phyloP scores from a whole-genome alignment of 2,797 vertebrate genomes.

The Clarias fuscus region DNA sequence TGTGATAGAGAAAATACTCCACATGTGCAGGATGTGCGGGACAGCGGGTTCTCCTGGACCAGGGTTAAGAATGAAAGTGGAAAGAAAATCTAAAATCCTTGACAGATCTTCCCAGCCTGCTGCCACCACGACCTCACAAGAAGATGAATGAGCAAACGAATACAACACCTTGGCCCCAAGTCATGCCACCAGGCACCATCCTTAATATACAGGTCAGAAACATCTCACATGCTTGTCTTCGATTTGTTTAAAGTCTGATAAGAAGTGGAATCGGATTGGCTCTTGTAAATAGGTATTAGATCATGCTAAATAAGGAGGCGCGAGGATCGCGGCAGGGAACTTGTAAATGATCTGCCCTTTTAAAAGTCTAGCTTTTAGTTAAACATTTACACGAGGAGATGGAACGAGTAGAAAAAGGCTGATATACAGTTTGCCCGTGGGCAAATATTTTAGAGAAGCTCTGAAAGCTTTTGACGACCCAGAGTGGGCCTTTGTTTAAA shows the following conservation, averaged over 20 bases:
- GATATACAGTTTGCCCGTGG: conserved; percentile 6
- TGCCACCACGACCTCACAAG: not conserved
- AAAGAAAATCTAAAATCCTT: not conserved
- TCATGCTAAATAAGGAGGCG: conserved; percentile 28
- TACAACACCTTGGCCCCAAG: not conserved
- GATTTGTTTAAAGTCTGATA: not conserved
- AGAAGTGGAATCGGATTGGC: not conserved
- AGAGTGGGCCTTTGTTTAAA: conserved; percentile 18
- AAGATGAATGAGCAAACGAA: not conserved
- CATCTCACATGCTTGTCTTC: conserved; percentile 1
- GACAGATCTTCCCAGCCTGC: not conserved
- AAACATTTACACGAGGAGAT: conserved; percentile 30
- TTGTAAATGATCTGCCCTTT: conserved; percentile 23
- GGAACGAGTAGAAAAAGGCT: not conserved
- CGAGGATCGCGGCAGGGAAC: not conserved
- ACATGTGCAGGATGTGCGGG: too few relatives aligned
- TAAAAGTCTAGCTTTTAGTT: conserved; percentile 10
- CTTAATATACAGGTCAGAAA: not conserved
- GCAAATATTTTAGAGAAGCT: conserved; percentile 19
- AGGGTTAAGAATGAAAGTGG: too few relatives aligned
- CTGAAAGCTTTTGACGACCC: conserved; percentile 8
- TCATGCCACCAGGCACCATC: not conserved
- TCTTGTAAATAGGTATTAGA: conserved; percentile 14
- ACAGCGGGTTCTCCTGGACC: too few relatives aligned
- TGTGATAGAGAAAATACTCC: too few relatives aligned